phyloP scores from a whole-genome alignment of 2,797 vertebrate genomes.

The Lindbergichthys nudifrons region DNA sequence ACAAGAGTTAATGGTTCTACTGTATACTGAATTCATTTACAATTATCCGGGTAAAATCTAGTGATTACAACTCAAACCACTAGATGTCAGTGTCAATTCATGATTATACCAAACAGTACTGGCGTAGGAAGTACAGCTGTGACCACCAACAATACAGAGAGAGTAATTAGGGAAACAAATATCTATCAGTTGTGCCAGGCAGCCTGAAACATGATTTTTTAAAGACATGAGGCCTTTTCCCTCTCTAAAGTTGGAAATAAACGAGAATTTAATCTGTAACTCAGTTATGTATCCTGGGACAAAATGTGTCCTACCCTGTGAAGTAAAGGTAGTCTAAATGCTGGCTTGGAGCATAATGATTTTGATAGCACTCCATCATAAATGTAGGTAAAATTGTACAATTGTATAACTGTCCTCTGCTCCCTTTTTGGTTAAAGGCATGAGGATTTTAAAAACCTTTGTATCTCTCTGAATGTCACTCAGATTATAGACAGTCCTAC shows the following conservation, averaged over 20 bases:
- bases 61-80: slow-evolving; percentile 32
- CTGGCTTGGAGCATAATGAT: slow-evolving; percentile 11
- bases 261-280: not conserved
- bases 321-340: not conserved
- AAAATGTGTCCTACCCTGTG: not conserved
- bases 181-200: not conserved
- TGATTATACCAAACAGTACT: not conserved
- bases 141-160: not conserved
- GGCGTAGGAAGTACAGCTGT: not conserved
- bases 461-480: too few species aligned
- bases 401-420: not conserved
- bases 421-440: not conserved
- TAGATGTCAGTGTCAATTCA: slow-evolving; percentile 47
- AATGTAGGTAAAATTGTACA: not conserved
- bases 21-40: not conserved
- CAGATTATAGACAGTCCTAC: too few species aligned
- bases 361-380: not conserved
- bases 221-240: too few species aligned
- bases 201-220: not conserved
- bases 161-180: not conserved
- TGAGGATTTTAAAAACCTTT: too few species aligned
- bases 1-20: not conserved
- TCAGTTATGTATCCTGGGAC: not conserved
- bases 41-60: not conserved
- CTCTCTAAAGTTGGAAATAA: not conserved